phyloP scores from a whole-genome alignment of 2,888 invertebrate species.

The Eugnorisma glareosa region DNA sequence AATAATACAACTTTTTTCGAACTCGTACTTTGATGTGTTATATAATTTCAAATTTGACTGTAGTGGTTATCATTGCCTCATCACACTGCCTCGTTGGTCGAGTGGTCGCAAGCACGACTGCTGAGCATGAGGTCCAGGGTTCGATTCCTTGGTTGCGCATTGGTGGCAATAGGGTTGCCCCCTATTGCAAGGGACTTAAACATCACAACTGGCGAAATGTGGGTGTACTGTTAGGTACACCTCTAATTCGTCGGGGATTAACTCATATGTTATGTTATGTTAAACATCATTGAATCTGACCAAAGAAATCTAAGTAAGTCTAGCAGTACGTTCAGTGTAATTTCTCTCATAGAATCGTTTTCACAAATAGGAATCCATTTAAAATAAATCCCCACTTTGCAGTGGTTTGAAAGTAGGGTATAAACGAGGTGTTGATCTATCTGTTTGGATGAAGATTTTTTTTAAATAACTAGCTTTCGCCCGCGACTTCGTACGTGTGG shows the following conservation, averaged over 20 bases:
- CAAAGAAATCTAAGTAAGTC: not conserved
- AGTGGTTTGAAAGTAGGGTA: conserved; percentile 21
- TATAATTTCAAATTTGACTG: not conserved
- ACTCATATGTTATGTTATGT: too few relatives aligned
- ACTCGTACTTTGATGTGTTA: conserved; percentile 11
- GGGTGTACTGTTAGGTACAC: too few relatives aligned
- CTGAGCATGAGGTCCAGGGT: too few relatives aligned
- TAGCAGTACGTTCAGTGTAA: not conserved
- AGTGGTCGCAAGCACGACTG: too few relatives aligned
- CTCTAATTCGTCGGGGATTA: too few relatives aligned
- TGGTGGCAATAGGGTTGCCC: too few relatives aligned
- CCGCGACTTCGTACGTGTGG: too few relatives aligned
- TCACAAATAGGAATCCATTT: conserved; percentile 32
- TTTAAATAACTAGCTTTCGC: too few relatives aligned
- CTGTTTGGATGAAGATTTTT: conserved; percentile 32
- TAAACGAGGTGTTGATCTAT: conserved; percentile 47
- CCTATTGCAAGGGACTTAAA: too few relatives aligned
- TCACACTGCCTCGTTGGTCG: too few relatives aligned
- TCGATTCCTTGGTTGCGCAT: too few relatives aligned
- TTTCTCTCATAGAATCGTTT: not conserved
- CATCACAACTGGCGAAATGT: too few relatives aligned
- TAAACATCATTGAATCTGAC: not conserved
- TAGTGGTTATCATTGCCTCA: not conserved
- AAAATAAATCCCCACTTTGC: conserved; percentile 42
- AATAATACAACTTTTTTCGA: conserved; percentile 36